Evolutionary conservation across 2,888 invertebrate species (phyloP), one percentile per base, ranked within the genome.

Genomic region (Campoplex capitator): DNA sequence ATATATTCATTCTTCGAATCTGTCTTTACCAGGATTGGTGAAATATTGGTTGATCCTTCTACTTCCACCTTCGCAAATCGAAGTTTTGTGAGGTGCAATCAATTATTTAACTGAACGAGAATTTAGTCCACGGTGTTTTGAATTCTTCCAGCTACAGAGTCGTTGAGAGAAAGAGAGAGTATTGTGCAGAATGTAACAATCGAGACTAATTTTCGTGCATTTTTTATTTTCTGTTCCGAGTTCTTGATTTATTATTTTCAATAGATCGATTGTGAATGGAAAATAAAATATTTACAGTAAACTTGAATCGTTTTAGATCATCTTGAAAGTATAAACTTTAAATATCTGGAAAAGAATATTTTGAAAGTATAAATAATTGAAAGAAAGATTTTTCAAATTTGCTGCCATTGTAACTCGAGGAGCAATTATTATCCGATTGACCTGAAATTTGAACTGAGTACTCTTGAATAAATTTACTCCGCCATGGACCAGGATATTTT

Each of bases 21-120:
- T 73, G 71, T 54, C 71, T 42, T 71, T n/a, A n/a, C 54, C 16
- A 38, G 38, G 38, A 70, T 83, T 70, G 70, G 23, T 62, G 75
- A 73, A 84, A 84, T 82, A 84, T 80, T 70, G 79, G 62, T 48
- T 70, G 56, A 28, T 70, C 23, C 28, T 58, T 54, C 45, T 32
- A 82, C 87, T 84, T 87, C 84, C 75, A 70, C 80, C 42, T 80
- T 67, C 84, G 54, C 75, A 54, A 62, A 77, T 58, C 18, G 38
- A 45, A 54, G 70, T 13, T 71, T 67, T 56, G 54, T 28, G 51
- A 58, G 65, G 65, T 45, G 75, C 28, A 65, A 86, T 83, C 71
- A 71, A 83, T 86, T 51, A 28, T 76, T 28, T 23, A n/a, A 51
- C 38, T 9, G 18, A 70, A 58, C 38, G 28, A 71, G 28, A 58